Base-by-base conservation (phyloP, 2,113 vertebrate genomes). In the Promerops cafer region DNA sequence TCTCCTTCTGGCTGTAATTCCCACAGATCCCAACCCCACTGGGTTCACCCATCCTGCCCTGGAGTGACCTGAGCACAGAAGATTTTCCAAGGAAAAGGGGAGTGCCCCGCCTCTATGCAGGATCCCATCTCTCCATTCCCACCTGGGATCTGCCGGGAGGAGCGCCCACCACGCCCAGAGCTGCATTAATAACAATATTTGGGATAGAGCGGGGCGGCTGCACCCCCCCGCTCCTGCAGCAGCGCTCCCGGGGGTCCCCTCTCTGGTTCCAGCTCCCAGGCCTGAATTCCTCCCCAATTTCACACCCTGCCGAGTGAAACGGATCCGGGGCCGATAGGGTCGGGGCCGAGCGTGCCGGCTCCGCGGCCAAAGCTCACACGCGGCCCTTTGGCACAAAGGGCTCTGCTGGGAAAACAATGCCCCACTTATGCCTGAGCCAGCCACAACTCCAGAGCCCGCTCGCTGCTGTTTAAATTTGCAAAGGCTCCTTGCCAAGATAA, bases 401-500 rank as follows among this genome's bases (percentile, higher is more conserved):
- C 84, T 91, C 72, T 70, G 94, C 92, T 78, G 61, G 82, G 87
- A 93, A 94, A 95, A 98, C 97, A 98, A 97, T 89, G 89, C 60
- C 33, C 75, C 90, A 11, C 94, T 97, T 97, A 88, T 97, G 93
- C 83, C 31, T 63, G 45, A 16, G 85, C 81, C 83, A 90, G 97
- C 92, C 94, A 27, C 87, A 30, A 52, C 89, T 28, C 94, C 77
- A n/a, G 33, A 86, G 95, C 85, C 85, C 78, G 85, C 40, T 94
- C 93, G 89, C 93, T 85, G 95, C 95, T 96, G 92, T 65, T 95
- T 76, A 82, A 93, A 95, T 96, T 92, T 95, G 95, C 94, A 83
- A 83, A 94, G 97, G 93, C 94, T 92, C 95, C 90, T 89, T 89
- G 97, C 97, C 97, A 97, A 96, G 93, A 95, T 90, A 96, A 97